Evolutionary conservation across 2,888 invertebrate species (phyloP).

Genomic region (Diarsia rubi): DNA sequence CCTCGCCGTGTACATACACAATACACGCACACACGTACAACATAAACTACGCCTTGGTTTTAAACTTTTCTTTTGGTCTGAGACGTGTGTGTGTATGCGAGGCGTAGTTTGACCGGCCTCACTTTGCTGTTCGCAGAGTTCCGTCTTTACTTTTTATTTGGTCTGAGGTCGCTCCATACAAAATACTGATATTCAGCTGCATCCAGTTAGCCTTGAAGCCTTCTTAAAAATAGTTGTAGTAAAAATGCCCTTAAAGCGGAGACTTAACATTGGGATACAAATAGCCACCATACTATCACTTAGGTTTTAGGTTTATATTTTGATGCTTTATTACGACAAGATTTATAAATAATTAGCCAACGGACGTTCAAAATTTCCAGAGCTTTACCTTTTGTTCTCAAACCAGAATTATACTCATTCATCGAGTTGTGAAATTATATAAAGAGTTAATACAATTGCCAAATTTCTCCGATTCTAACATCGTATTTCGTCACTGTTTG

Average conservation of each 20-base stretch:
- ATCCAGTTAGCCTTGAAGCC: no score
- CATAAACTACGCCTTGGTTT: no score
- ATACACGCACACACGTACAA: no score
- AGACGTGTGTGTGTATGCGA: no score
- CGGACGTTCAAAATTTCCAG: not conserved
- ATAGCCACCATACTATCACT: not conserved
- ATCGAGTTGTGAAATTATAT: slow-evolving; percentile 3
- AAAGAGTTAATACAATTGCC: not conserved
- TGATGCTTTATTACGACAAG: not conserved
- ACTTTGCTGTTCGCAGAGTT: no score
- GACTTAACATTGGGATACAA: not conserved
- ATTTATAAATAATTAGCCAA: not conserved
- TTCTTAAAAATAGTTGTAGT: no score
- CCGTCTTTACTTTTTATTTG: no score
- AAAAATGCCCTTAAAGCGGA: not conserved
- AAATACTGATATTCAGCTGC: no score
- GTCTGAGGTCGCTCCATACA: no score
- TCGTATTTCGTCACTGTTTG: slow-evolving; percentile 41
- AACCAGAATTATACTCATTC: not conserved
- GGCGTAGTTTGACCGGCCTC: no score
- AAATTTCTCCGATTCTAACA: not conserved
- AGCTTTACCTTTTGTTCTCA: not conserved
- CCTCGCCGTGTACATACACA: no score
- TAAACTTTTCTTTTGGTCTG: no score
- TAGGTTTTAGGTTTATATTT: not conserved